Evolutionary conservation across 1,140 invertebrate species (phyloP).

Genomic region (Euschistus heros): DNA sequence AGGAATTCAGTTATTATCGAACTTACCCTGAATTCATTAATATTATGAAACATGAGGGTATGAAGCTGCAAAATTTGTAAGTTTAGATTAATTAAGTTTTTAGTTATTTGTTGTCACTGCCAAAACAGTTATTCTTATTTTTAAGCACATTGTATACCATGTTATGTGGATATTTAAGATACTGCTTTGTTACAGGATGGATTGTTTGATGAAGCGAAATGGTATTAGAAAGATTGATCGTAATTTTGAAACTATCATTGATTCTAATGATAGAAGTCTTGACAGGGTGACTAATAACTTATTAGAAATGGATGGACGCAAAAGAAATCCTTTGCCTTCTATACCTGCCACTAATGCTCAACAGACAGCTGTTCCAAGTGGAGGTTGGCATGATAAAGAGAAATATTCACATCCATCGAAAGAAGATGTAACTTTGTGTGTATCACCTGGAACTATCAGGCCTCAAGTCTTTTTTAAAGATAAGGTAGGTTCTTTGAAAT

Average conservation of each 20-base stretch:
- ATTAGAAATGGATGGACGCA: constrained; percentile 14
- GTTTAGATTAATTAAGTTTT: constrained; percentile 26
- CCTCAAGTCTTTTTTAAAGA: constrained; percentile 79
- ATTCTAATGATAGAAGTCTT: constrained; percentile 10
- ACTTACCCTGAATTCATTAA: constrained; percentile 57
- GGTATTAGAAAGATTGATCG: constrained; percentile 7
- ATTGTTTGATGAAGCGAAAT: not conserved
- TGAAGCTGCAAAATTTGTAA: constrained; percentile 43
- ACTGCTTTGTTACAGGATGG: constrained; percentile 12
- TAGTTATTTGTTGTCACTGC: not conserved
- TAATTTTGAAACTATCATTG: constrained; percentile 3
- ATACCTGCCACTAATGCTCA: constrained; percentile 24
- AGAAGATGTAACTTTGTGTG: not conserved
- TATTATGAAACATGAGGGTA: constrained; percentile 45
- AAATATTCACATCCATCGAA: not conserved
- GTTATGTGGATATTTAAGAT: not conserved
- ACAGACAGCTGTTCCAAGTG: not conserved
- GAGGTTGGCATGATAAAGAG: not conserved
- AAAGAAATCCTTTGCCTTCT: constrained; percentile 8
- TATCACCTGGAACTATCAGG: constrained; percentile 49
- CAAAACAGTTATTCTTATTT: too few species aligned
- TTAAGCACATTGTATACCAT: too few species aligned
- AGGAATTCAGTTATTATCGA: constrained; percentile 55
- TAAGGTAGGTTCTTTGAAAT: constrained; percentile 41
- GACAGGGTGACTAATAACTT: constrained; percentile 9